A percentile compares a stretch with the other conserved stretches of the same genome.
phyloP scores from a whole-genome alignment of 2,113 vertebrate species.

The Apodemus speciosus region DNA sequence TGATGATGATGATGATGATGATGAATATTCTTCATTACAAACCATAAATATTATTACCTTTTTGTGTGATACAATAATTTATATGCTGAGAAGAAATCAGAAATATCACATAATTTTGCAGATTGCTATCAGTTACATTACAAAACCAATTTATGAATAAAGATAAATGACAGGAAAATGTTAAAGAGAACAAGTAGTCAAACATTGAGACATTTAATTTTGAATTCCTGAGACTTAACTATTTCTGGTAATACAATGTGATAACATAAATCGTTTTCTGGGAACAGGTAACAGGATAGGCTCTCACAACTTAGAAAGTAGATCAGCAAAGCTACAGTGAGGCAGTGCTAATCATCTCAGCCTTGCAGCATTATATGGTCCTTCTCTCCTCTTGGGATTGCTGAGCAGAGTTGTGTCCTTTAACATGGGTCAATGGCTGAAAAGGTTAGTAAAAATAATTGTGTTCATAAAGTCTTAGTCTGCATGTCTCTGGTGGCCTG shows the following conservation, averaged over 20 bases:
- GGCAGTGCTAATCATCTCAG: neutral
- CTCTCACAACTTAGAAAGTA: neutral
- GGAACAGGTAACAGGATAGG: neutral
- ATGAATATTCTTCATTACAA: neutral
- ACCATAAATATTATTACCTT: neutral
- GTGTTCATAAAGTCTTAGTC: neutral
- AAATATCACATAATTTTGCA: neutral
- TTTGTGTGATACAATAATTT: conserved; percentile 1
- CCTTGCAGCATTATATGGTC: neutral
- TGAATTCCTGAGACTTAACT: conserved; percentile 18
- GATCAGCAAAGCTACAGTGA: neutral
- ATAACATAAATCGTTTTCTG: neutral
- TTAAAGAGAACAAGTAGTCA: neutral
- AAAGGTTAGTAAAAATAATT: neutral
- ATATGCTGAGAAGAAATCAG: neutral
- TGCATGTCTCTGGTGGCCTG: neutral
- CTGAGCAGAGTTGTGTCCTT: neutral
- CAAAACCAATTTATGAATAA: conserved; percentile 1
- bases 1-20: neutral
- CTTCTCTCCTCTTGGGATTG: neutral
- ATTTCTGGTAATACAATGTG: neutral
- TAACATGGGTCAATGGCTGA: neutral
- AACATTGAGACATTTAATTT: conserved; percentile 7
- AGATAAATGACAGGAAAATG: neutral
- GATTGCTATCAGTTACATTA: neutral